phyloP scores from a whole-genome alignment of 1,140 invertebrate genomes.

The Drosophila guanche region DNA sequence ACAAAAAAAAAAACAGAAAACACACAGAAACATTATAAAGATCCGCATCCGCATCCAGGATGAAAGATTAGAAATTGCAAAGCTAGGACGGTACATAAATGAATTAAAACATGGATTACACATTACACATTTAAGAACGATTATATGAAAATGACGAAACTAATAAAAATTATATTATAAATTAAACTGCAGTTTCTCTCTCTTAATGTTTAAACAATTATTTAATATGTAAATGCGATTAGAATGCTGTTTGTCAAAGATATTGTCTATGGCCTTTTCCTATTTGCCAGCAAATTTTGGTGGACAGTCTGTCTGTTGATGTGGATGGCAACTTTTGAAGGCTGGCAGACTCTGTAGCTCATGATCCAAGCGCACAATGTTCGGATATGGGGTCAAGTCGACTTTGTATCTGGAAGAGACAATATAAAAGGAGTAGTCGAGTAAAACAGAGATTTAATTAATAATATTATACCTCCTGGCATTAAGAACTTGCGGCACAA shows the following conservation, averaged over 20 bases:
- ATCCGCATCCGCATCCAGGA: slow-evolving; percentile 51
- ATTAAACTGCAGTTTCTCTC: slow-evolving; percentile 25
- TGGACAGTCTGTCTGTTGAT: slow-evolving; percentile 94
- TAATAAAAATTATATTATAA: slow-evolving; percentile 82
- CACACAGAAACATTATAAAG: slow-evolving; percentile 52
- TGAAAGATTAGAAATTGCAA: slow-evolving; percentile 64
- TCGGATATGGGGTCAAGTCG: slow-evolving; percentile 93
- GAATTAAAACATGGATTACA: slow-evolving; percentile 55
- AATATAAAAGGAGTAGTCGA: too few relatives aligned
- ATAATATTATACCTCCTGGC: slow-evolving; percentile 87
- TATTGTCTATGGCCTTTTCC: not conserved
- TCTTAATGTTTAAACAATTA: not conserved
- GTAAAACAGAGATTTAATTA: rapidly evolving
- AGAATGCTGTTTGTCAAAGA: slow-evolving; percentile 10
- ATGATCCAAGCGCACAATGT: slow-evolving; percentile 91
- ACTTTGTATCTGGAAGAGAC: slow-evolving; percentile 90
- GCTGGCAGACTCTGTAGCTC: slow-evolving; percentile 91
- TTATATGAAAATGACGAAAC: slow-evolving; percentile 75
- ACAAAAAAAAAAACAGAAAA: slow-evolving; percentile 3
- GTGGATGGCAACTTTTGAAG: slow-evolving; percentile 92
- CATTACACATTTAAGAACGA: slow-evolving; percentile 79
- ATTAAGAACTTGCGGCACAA: slow-evolving; percentile 97
- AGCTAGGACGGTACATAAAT: slow-evolving; percentile 68
- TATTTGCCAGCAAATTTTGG: slow-evolving; percentile 88
- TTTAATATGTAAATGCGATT: slow-evolving; percentile 9